phyloP scores from a whole-genome alignment of 2,113 vertebrate genomes.

The Gopherus flavomarginatus region DNA sequence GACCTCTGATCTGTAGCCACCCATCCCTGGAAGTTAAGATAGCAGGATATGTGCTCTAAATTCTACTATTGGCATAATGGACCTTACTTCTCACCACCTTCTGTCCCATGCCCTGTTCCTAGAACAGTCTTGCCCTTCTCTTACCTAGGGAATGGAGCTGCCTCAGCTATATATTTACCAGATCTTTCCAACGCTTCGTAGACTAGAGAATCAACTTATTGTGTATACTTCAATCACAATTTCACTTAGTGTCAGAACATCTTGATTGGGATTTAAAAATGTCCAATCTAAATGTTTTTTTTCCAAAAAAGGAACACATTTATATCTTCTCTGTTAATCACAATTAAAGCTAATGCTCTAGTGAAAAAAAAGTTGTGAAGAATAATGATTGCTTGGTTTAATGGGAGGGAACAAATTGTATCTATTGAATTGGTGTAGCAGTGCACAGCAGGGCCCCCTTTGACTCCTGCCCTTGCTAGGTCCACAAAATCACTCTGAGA shows the following conservation, averaged over 20 bases:
- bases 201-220: background rate
- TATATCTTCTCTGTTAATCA: background rate
- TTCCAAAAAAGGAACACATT: background rate
- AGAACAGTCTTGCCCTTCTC: background rate
- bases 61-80: background rate
- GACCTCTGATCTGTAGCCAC: background rate
- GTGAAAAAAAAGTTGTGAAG: background rate
- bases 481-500: no score
- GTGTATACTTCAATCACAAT: accelerated
- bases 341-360: background rate
- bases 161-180: background rate
- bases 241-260: background rate
- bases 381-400: background rate
- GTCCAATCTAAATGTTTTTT: background rate
- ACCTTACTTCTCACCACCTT: background rate
- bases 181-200: background rate
- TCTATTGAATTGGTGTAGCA: background rate
- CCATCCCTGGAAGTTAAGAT: background rate
- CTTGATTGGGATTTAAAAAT: background rate
- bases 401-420: background rate
- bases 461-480: no score
- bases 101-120: accelerated
- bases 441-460: no score
- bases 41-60: background rate
- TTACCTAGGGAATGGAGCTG: background rate